Evolutionary conservation across 2,113 vertebrate genomes (phyloP), one percentile per base, ranked within the genome.

Genomic region (Gasterosteus nipponicus): DNA sequence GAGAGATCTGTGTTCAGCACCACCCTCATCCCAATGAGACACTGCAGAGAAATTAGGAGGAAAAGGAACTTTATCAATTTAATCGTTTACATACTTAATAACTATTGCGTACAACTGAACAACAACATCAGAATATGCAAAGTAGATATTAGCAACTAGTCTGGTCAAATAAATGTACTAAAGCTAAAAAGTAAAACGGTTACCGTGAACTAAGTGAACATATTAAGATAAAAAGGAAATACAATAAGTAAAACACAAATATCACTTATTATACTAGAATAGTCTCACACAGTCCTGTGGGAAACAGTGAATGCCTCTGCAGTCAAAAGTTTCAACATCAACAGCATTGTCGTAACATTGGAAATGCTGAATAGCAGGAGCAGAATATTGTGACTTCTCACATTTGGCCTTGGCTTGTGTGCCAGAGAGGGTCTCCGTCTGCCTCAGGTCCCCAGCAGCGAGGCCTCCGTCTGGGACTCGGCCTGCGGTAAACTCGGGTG

Each of bases 371-470:
- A 29, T 11, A 16, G 5, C 2, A 1, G 26, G 1, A 26, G 1
- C 49, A 46, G 1, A 46, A 22, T 41, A n/a, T 47, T 38, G 0
- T 8, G 11, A 56, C 10, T 41, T 61, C 75, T 86, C 84, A 93
- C 92, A 68, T 86, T 91, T 89, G n/a, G 64, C 72, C 66, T 91
- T 89, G 65, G 71, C 38, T 66, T 90, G 86, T 64, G 83, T 54
- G 18, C 60, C 73, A 74, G 88, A 67, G 66, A 79, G 31, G 5
- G 49, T 26, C 63, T 88, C 77, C 3, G 39, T 74, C 29, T 76
- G 75, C 22, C 69, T 84, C 56, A 86, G 86, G 26, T 82, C 72
- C 14, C 44, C 80, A 26, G 77, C 56, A 75, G 69, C 12, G 41
- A 83, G 64, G 10, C 53, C 71, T 77, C 73, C 71, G 3, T 89